A percentile compares a stretch with the other conserved stretches of the same genome.
These are phyloP conservation scores for Pogonus chalceus DNA, from an alignment of 1,140 invertebrate species.

Conservation along the genomic window DNA sequence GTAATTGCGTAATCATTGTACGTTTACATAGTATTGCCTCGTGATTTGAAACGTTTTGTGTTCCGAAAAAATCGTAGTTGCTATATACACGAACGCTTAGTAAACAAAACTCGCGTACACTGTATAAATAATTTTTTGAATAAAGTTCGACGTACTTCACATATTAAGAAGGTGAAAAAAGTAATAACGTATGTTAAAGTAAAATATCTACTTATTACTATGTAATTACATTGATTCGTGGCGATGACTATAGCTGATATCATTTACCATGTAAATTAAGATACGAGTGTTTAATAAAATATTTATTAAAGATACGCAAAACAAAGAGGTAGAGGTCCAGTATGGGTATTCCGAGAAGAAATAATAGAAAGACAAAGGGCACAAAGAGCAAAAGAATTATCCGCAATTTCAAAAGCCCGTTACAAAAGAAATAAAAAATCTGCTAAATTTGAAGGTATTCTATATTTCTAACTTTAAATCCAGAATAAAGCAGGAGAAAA, in stretches of 20 bases:
- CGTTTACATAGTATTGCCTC: no score
- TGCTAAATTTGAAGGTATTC: background rate
- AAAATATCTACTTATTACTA: background rate
- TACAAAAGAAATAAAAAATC: no score
- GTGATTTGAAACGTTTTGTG: no score
- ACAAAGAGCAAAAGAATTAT: background rate
- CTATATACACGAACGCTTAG: no score
- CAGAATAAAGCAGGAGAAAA: background rate
- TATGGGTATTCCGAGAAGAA: background rate
- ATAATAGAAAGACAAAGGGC: background rate
- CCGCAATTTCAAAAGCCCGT: background rate
- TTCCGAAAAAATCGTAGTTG: no score
- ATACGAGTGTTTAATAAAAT: background rate
- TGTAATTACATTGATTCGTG: background rate
- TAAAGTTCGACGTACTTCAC: no score
- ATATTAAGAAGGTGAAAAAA: background rate
- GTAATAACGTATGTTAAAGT: background rate
- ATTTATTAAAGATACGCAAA: background rate
- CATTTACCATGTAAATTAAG: background rate
- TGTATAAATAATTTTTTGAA: no score
- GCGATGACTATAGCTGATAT: no score
- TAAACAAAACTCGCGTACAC: no score
- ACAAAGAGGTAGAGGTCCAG: background rate
- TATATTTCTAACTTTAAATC: background rate
- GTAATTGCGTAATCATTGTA: no score